These are phyloP conservation scores for Arctopsyche grandis DNA, from an alignment of 1,140 invertebrate genomes.

Conservation along the genomic window DNA sequence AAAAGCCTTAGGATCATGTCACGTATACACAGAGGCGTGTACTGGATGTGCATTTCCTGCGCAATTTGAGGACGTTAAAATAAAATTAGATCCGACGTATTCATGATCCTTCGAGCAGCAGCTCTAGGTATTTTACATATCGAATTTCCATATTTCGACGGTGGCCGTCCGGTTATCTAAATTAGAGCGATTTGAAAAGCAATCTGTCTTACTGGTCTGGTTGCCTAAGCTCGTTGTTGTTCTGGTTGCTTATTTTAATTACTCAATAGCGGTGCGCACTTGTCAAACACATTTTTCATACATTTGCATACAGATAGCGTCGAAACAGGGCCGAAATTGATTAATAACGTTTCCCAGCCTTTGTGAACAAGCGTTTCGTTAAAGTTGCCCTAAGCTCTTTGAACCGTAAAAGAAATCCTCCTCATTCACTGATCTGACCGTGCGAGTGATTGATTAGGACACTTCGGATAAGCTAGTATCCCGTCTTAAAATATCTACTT, in stretches of 20 bases:
- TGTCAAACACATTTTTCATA: constrained; percentile 34
- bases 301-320: constrained; percentile 25
- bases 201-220: constrained; percentile 2
- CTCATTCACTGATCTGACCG: too few species aligned
- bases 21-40: background rate
- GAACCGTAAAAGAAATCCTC: too few species aligned
- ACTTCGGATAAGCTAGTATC: too few species aligned
- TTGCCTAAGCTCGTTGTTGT: constrained; percentile 10
- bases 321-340: constrained; percentile 26
- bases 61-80: too few species aligned
- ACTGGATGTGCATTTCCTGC: background rate
- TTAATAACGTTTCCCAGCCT: constrained; percentile 21
- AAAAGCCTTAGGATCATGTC: constrained; percentile 6
- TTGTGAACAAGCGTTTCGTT: background rate
- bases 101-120: too few species aligned
- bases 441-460: too few species aligned
- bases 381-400: too few species aligned
- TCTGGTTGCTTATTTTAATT: constrained; percentile 24
- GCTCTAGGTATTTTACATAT: background rate
- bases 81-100: background rate
- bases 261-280: constrained; percentile 18
- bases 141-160: constrained; percentile 18
- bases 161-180: background rate
- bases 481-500: too few species aligned
- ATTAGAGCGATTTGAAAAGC: constrained; percentile 20